phyloP scores from a whole-genome alignment of 1,140 invertebrate genomes.

The Orchesella cincta region DNA sequence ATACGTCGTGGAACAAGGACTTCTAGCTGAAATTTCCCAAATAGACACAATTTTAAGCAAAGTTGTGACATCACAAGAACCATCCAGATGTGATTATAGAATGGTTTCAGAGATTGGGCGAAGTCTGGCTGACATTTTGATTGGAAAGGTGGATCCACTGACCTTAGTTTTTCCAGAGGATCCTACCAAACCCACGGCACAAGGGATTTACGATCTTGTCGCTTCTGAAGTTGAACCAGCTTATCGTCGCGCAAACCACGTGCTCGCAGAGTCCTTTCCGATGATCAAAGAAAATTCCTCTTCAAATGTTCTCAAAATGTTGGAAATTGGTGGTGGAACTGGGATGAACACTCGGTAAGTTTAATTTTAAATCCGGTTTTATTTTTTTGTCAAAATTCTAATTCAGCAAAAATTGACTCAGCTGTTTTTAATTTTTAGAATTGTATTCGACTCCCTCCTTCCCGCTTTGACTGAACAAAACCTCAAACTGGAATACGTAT shows the following conservation, averaged over 20 bases:
- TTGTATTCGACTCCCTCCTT: no score
- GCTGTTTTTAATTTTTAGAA: background rate
- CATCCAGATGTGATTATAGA: background rate
- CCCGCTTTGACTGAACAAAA: background rate
- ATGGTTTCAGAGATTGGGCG: background rate
- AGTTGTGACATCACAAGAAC: background rate
- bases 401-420: background rate
- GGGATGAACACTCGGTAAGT: background rate
- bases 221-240: background rate
- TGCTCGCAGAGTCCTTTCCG: background rate
- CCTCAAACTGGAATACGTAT: background rate
- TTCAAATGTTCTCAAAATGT: background rate
- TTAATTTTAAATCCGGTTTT: background rate
- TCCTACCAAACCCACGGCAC: background rate
- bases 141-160: background rate
- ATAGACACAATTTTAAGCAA: background rate
- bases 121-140: background rate
- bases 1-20: background rate
- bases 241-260: background rate
- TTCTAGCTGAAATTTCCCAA: background rate
- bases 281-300: background rate
- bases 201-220: background rate
- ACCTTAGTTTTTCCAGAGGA: background rate
- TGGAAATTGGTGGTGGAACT: constrained; percentile 12
- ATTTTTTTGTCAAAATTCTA: background rate